Evolutionary conservation across 2,797 vertebrate genomes (phyloP).

Genomic region (Rhadinocentrus ornatus): DNA sequence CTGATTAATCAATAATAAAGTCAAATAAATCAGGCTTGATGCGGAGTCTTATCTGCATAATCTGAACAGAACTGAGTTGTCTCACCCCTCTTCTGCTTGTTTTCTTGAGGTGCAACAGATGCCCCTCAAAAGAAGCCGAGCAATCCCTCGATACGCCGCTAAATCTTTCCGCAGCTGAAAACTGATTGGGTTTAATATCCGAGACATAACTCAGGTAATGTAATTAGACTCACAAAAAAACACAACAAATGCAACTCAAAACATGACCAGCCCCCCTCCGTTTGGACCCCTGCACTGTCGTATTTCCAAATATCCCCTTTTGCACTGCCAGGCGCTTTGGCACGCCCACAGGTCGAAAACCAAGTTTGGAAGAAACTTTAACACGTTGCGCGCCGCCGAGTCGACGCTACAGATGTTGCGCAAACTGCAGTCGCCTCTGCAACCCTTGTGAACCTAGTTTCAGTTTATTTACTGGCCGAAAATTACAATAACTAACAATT

Average conservation of each 20-base stretch:
- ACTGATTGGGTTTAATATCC: slow-evolving; percentile 60
- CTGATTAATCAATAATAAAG: not conserved
- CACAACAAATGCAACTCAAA: slow-evolving; percentile 1
- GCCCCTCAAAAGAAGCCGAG: slow-evolving; percentile 50
- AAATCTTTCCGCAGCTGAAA: slow-evolving; percentile 56
- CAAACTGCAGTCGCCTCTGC: not conserved
- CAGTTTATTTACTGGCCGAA: not conserved
- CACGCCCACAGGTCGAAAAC: slow-evolving; percentile 53
- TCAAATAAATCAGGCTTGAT: not conserved
- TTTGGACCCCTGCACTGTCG: slow-evolving; percentile 2
- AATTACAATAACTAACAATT: not conserved
- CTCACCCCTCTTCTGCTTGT: slow-evolving; percentile 62
- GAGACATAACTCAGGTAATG: slow-evolving; percentile 64
- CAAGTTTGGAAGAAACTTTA: slow-evolving; percentile 44
- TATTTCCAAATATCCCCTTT: slow-evolving; percentile 33
- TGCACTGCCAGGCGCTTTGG: slow-evolving; percentile 13
- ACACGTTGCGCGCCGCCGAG: slow-evolving; percentile 36
- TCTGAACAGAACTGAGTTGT: not conserved
- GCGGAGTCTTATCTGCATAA: no score
- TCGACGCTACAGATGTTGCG: slow-evolving; percentile 8
- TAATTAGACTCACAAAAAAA: not conserved
- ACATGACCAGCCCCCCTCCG: slow-evolving; percentile 18
- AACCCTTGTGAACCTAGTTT: not conserved
- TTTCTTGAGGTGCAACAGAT: slow-evolving; percentile 66
- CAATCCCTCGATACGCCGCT: slow-evolving; percentile 1